Evolutionary conservation across 2,113 vertebrate species (phyloP), one percentile per base, ranked within the genome.

Genomic region (Nothocercus nigrocapillus): DNA sequence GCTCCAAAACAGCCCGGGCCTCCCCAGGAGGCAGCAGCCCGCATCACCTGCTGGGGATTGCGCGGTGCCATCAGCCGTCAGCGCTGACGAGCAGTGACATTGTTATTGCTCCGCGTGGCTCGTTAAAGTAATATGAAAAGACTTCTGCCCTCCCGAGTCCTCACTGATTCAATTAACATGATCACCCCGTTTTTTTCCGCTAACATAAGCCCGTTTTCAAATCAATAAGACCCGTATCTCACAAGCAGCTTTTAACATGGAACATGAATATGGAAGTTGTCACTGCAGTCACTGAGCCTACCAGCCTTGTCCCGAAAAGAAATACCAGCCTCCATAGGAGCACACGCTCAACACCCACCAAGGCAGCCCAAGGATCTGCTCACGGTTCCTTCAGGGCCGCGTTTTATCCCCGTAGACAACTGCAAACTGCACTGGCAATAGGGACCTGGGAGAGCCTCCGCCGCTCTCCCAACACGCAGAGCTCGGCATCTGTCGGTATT

Each of bases 91-190:
- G 85, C 17, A 54, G 3, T 54, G 93, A 90, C 93, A 90, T 49
- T 32, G 24, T 90, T 69, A 95, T 92, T 72, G 82, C 93, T 84
- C 82, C 59, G 13, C 94, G 45, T 5, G 64, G 85, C 89, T 82
- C 27, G 42, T 89, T 95, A 93, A 58, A 82, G 91, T 93, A 92
- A 93, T 84, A 73, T 8, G 36, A 59, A 51, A 66, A 76, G 93
- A 89, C 88, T 77, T 16, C 27, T 62, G 89, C 77, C 91, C 95
- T 93, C 93, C 82, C 5, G 93, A 88, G 93, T 4, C 82, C 27
- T 5, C 61, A 0, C 10, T 93, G 93, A 96, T 95, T 69, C 53
- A 45, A 95, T 93, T 82, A 87, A 59, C 89, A 78, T 34, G 59
- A 87, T 90, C 93, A 86, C 91, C 85, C 95, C 82, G 45, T 45